phyloP scores from a whole-genome alignment of 1,140 invertebrate species.

The Drosophila grimshawi region DNA sequence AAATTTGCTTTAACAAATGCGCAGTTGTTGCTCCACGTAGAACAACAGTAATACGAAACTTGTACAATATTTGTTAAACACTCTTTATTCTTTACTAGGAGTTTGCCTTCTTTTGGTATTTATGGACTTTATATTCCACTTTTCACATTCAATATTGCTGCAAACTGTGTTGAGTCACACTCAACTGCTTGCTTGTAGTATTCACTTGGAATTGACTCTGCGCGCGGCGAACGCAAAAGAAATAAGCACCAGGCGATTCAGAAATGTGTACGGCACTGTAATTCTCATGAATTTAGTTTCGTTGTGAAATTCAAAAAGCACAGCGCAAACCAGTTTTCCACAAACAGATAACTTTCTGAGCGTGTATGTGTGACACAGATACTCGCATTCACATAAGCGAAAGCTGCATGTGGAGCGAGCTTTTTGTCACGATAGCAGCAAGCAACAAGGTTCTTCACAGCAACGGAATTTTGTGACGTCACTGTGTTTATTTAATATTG shows the following conservation, averaged over 20 bases:
- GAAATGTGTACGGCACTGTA: slow-evolving; percentile 45
- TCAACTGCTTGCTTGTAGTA: slow-evolving; percentile 67
- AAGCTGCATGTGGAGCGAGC: slow-evolving; percentile 1
- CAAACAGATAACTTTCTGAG: slow-evolving; percentile 53
- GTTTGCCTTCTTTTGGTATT: slow-evolving; percentile 1
- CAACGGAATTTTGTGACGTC: slow-evolving; percentile 19
- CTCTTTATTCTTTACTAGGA: slow-evolving; percentile 41
- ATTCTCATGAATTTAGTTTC: slow-evolving; percentile 69
- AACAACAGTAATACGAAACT: slow-evolving; percentile 50
- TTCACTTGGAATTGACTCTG: slow-evolving; percentile 56
- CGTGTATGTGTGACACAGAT: slow-evolving; percentile 35
- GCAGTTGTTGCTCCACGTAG: slow-evolving; percentile 60
- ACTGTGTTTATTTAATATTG: background rate
- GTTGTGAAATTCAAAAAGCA: slow-evolving; percentile 83
- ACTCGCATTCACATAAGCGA: background rate
- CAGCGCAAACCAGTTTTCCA: slow-evolving; percentile 63
- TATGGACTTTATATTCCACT: slow-evolving; percentile 26
- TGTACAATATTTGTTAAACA: slow-evolving; percentile 14
- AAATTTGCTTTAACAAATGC: slow-evolving; percentile 33
- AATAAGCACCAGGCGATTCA: slow-evolving; percentile 11
- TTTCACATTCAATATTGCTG: slow-evolving; percentile 35
- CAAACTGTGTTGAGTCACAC: slow-evolving; percentile 38
- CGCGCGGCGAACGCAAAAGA: background rate
- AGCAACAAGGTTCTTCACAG: slow-evolving; percentile 15
- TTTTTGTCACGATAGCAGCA: slow-evolving; percentile 1